Base-by-base conservation (phyloP, 2,888 invertebrate species). In the Leucophenga montana region DNA sequence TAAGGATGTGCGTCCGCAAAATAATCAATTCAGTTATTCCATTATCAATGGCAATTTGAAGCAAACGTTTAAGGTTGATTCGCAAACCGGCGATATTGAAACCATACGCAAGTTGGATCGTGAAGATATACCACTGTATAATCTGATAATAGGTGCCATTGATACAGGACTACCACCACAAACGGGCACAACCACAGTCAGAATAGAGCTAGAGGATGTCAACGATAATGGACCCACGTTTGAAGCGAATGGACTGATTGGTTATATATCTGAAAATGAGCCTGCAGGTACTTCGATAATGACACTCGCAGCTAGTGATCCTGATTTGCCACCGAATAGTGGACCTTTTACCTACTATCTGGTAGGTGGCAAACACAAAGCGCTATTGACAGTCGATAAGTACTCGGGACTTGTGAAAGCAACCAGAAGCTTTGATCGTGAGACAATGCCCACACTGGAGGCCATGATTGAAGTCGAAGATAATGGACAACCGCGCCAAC, bases 221-320 rank as follows among this genome's bases (percentile, higher is more conserved):
- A 98, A 98, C 85, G 97, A 98, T 85, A 97, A 97, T 85, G 96
- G 95, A 0, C 98, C 97, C 0, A 89, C 92, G 46, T 96, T 98
- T 83, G 93, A 94, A 75, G 90, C 93, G 0, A 89, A 91, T 0
- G 92, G 92, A 75, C 91, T 94, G 20, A 88, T 93, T 54, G 97
- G 96, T 0, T 92, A 93, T 75, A 93, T 98, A 0, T 91, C 92
- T 69, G 98, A 98, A 89, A 97, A 97, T 85, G 95, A 96, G 87
- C 95, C 95, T 0, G 92, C 94, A 0, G 94, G 94, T 71, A 95
- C 95, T 0, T 94, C 92, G 75, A 93, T 97, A 13, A 93, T 95
- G 91, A 94, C 94, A 0, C 90, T 98, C n/a, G 91, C 93, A 5
- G 97, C 97, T 0, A 94, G 91, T 64, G 98, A 98, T 90, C 94